Evolutionary conservation across 2,797 vertebrate genomes (phyloP).

Genomic region (Steatocranus sp.): DNA sequence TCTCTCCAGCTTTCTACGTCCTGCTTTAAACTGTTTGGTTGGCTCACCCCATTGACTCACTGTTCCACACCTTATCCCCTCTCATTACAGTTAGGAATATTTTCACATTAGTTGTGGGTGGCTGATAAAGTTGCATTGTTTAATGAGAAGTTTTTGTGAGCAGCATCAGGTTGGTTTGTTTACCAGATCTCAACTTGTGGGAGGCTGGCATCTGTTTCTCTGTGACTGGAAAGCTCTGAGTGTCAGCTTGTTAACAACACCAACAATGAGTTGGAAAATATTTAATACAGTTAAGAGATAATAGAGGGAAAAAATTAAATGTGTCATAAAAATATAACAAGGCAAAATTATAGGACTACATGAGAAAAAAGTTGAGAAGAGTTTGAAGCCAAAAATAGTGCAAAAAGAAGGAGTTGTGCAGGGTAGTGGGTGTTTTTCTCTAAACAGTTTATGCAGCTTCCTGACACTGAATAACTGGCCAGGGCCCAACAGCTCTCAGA

Average conservation of each 20-base stretch:
- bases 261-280: slow-evolving; percentile 28
- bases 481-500: neutral
- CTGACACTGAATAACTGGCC: neutral
- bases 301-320: neutral
- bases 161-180: slow-evolving; percentile 59
- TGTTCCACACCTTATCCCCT: slow-evolving; percentile 4
- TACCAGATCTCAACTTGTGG: slow-evolving; percentile 54
- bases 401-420: neutral
- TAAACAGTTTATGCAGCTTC: neutral
- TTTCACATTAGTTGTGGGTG: slow-evolving; percentile 43
- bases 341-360: neutral
- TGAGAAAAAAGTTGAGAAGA: neutral
- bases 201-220: slow-evolving; percentile 74
- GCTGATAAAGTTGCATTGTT: slow-evolving; percentile 63
- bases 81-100: slow-evolving; percentile 23
- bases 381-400: neutral
- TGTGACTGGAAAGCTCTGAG: slow-evolving; percentile 52
- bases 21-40: neutral
- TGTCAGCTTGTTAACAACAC: slow-evolving; percentile 46
- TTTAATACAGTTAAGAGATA: slow-evolving; percentile 11
- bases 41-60: neutral
- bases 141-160: slow-evolving; percentile 49
- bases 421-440: neutral
- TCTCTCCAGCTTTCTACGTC: neutral
- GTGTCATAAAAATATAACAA: neutral